phyloP scores from a whole-genome alignment of 2,113 vertebrate species.

The Epinephelus moara region DNA sequence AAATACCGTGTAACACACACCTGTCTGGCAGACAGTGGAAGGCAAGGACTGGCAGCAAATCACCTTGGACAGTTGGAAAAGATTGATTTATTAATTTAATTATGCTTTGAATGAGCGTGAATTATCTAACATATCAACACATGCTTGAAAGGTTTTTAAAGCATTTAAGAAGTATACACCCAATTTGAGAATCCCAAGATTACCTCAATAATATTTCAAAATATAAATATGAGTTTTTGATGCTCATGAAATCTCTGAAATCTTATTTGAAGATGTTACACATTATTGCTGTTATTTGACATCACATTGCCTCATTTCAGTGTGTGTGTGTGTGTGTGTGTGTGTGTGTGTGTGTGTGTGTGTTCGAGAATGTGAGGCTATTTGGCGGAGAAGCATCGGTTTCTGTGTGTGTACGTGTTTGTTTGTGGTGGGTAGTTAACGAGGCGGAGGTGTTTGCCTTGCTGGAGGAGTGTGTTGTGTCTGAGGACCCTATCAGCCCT shows the following conservation, averaged over 20 bases:
- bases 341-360: conserved; percentile 26
- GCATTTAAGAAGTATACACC: background rate
- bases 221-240: conserved; percentile 39
- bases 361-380: conserved; percentile 20
- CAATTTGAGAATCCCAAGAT: conserved; percentile 12
- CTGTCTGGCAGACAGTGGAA: background rate
- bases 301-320: conserved; percentile 80
- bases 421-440: conserved; percentile 77
- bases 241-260: conserved; percentile 46
- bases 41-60: background rate
- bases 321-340: conserved; percentile 9
- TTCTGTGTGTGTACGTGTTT: conserved; percentile 58
- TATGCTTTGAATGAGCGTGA: background rate
- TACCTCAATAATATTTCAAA: conserved; percentile 19
- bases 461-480: conserved; percentile 80
- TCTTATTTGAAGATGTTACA: conserved; percentile 71
- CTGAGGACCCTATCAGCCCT: conserved; percentile 83
- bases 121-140: background rate
- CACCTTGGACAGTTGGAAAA: background rate
- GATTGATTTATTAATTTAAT: background rate
- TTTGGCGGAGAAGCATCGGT: conserved; percentile 42
- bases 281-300: conserved; percentile 76
- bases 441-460: conserved; percentile 76
- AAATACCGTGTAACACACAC: background rate
- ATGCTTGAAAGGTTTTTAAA: conserved; percentile 5